Base-by-base conservation (phyloP, 2,113 vertebrate species). In the Solenodon paradoxus region DNA sequence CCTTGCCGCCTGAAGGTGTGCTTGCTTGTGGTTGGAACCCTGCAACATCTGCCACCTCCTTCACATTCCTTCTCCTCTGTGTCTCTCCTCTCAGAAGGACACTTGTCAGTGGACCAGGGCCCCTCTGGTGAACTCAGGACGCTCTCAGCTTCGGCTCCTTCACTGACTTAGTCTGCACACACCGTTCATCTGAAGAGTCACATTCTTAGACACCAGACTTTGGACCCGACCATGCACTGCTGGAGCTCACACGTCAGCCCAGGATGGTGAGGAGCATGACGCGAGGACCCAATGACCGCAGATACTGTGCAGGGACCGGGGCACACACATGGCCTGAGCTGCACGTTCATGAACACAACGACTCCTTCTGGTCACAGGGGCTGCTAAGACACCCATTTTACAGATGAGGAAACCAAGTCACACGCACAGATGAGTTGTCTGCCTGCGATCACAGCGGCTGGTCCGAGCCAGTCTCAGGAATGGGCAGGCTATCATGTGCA, bases 331-430 rank as follows among this genome's bases (percentile, higher is more conserved):
- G 20, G 9, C 0, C 2, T 0, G 20, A 11, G 64, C 32, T 22
- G 9, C 9, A 2, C 5, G 47, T 3, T 28, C 53, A 15, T 19
- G 7, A 49, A 47, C 22, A 13, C 61, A 6, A 71, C 40, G 3
- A 1, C 9, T n/a, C 24, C 30, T 4, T 38, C 5, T 0, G 2
- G 47, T 7, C 9, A 24, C 9, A 0, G 22, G 9, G 8, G 32
- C 17, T 9, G 0, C 15, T 7, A 15, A 19, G 3, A 8, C 3
- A 19, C 63, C 51, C 59, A 40, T 17, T 85, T 80, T 57, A 49
- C 53, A 71, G 66, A 55, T 20, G n/a, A 80, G 17, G n/a, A 68
- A 78, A 53, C 45, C 1, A 19, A 59, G 40, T 9, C 20, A 8
- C 17, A 24, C 20, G 3, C 13, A 42, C 13, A 57, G 28, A 16